These are phyloP conservation scores for Xestia rhomboidea DNA, from an alignment of 2,888 invertebrate species.

Conservation along the genomic window DNA sequence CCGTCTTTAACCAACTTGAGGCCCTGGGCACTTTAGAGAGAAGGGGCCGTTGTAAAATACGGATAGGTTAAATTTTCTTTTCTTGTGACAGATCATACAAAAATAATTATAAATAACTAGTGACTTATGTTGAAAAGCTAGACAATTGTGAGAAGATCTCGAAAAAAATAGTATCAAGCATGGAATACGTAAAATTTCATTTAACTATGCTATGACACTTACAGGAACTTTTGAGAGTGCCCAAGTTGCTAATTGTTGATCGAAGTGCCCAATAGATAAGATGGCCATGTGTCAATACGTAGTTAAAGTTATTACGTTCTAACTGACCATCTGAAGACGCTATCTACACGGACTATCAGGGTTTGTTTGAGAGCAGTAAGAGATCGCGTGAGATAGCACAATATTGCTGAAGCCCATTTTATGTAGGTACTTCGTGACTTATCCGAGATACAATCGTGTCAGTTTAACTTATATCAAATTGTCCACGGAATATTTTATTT, in stretches of 20 bases:
- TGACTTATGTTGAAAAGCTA: too few species aligned
- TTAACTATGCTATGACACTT: background rate
- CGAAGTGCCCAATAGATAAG: background rate
- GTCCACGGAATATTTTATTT: constrained; percentile 21
- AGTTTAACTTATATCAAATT: constrained; percentile 47
- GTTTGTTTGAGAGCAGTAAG: background rate
- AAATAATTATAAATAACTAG: too few species aligned
- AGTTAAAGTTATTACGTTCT: too few species aligned
- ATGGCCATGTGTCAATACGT: background rate
- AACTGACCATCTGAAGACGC: background rate
- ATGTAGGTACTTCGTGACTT: background rate
- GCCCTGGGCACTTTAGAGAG: too few species aligned
- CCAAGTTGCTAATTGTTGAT: too few species aligned
- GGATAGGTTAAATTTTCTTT: too few species aligned
- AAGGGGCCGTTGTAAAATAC: too few species aligned
- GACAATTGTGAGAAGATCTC: too few species aligned
- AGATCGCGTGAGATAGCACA: background rate
- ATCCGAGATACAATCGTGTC: constrained; percentile 8
- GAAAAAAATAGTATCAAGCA: too few species aligned
- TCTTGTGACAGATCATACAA: too few species aligned
- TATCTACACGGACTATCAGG: background rate
- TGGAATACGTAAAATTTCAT: background rate
- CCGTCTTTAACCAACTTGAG: too few species aligned
- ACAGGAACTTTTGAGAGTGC: background rate
- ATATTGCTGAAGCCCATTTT: background rate